Conservation (phyloP, 2,113 vertebrate species). For the Tenrec ecaudatus region DNA sequence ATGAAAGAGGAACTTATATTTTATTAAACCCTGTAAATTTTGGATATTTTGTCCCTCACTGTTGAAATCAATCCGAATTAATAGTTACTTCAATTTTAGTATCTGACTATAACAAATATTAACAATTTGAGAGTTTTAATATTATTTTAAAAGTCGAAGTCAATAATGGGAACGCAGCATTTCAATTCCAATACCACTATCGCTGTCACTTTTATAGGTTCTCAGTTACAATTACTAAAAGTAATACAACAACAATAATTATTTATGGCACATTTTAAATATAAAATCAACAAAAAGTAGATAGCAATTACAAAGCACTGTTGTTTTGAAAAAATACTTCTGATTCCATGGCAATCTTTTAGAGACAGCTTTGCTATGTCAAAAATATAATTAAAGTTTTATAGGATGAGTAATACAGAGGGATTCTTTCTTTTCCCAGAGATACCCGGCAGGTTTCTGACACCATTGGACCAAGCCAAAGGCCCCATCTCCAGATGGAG, state of each 20-base stretch:
- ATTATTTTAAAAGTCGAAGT: constrained; percentile 18
- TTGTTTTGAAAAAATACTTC: constrained; percentile 50
- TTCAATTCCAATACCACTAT: not conserved
- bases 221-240: constrained; percentile 35
- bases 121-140: not conserved
- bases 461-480: not conserved
- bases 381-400: constrained; percentile 51
- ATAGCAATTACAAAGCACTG: not conserved
- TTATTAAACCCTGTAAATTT: constrained; percentile 1
- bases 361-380: constrained; percentile 51
- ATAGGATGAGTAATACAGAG: constrained; percentile 25
- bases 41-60: constrained; percentile 17
- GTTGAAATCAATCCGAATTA: not conserved
- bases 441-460: constrained; percentile 35
- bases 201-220: constrained; percentile 32
- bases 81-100: constrained; percentile 45
- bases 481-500: not conserved
- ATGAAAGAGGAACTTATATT: not conserved
- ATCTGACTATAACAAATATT: constrained; percentile 12
- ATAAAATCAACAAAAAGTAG: constrained; percentile 47
- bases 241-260: not conserved
- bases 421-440: constrained; percentile 7
- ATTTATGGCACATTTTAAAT: constrained; percentile 25
- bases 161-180: not conserved
- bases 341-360: constrained; percentile 38